phyloP scores from a whole-genome alignment of 2,888 invertebrate species.

The Dendrolimus houi region DNA sequence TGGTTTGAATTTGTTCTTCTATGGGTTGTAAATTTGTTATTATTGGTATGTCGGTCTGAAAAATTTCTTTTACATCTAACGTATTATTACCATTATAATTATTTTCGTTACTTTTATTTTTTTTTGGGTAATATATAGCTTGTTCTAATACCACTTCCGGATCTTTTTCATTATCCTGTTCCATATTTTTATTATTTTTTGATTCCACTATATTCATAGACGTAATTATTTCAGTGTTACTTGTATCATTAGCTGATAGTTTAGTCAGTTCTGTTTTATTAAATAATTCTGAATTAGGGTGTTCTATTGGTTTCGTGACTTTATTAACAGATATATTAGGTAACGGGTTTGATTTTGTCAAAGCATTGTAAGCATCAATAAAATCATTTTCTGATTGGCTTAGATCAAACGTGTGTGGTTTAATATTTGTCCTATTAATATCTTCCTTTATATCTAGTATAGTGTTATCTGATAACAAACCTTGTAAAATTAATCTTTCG shows the following conservation, averaged over 20 bases:
- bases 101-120: background rate
- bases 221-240: background rate
- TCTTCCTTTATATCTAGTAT: slow-evolving; percentile 14
- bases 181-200: background rate
- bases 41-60: background rate
- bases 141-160: background rate
- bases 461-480: slow-evolving; percentile 32
- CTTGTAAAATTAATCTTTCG: slow-evolving; percentile 47
- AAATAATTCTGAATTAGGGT: background rate
- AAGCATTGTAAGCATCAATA: slow-evolving; percentile 65
- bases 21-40: background rate
- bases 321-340: slow-evolving; percentile 30
- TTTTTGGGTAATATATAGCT: background rate
- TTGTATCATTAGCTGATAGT: background rate
- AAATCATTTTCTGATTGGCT: slow-evolving; percentile 66
- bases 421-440: slow-evolving; percentile 12
- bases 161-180: background rate
- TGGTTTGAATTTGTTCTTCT: background rate
- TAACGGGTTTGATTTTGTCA: slow-evolving; percentile 56
- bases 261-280: background rate
- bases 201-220: too few relatives aligned
- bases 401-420: slow-evolving; percentile 39
- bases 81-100: background rate
- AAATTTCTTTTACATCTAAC: background rate
- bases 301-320: background rate